These are phyloP conservation scores for Cynoglossus semilaevis DNA, from an alignment of 2,113 vertebrate genomes.

Conservation along the genomic window DNA sequence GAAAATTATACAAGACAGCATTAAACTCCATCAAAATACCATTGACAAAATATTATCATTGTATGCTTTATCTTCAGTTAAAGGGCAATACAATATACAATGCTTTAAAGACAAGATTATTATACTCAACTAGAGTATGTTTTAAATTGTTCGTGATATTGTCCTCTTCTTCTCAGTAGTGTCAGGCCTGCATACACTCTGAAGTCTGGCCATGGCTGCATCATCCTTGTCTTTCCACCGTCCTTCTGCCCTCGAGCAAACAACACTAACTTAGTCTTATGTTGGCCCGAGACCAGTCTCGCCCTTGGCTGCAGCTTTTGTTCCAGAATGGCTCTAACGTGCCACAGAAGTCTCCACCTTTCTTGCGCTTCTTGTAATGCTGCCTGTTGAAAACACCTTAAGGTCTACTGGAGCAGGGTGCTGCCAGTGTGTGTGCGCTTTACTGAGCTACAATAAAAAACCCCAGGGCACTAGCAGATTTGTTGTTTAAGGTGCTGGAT, in stretches of 20 bases:
- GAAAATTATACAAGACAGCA: too few relatives aligned
- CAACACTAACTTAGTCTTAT: slow-evolving; percentile 4
- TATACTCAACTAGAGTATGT: too few relatives aligned
- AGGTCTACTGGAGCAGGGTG: slow-evolving; percentile 16
- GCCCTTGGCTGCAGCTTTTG: slow-evolving; percentile 5
- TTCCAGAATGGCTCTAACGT: slow-evolving; percentile 12
- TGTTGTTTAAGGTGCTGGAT: background rate
- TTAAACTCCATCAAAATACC: too few relatives aligned
- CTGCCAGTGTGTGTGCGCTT: slow-evolving; percentile 10
- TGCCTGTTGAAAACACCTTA: slow-evolving; percentile 16
- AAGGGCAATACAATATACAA: too few relatives aligned
- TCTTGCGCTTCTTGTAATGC: slow-evolving; percentile 19
- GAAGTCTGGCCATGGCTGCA: slow-evolving; percentile 2
- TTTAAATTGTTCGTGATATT: background rate
- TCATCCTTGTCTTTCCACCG: slow-evolving; percentile 10
- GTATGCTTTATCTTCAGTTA: too few relatives aligned
- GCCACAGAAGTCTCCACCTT: slow-evolving; percentile 11
- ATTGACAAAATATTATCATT: too few relatives aligned
- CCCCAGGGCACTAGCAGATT: background rate
- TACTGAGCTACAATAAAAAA: background rate
- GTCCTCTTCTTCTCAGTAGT: background rate
- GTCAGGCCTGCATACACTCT: background rate
- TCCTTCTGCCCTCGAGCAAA: slow-evolving; percentile 13
- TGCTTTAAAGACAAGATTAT: too few relatives aligned
- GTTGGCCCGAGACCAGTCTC: slow-evolving; percentile 7